A percentile compares a stretch with the other conserved stretches of the same genome.
Conservation (phyloP, 2,888 invertebrate genomes). For the Mythimna impura region DNA sequence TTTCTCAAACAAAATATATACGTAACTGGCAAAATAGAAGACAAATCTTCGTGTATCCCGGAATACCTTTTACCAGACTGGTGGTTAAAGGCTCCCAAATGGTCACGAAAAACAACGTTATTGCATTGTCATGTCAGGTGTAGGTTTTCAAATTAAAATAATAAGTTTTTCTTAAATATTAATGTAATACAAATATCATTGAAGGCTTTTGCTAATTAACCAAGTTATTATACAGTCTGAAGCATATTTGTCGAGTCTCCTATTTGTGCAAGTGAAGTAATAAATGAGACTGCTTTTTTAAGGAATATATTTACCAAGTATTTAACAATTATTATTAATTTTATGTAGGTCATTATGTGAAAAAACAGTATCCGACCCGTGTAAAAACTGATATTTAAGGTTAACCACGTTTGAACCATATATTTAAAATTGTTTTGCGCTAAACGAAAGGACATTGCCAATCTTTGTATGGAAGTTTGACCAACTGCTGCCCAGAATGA, state of each 20-base stretch:
- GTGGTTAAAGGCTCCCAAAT: background rate
- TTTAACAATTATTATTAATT: slow-evolving; percentile 23
- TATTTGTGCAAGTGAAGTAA: slow-evolving; percentile 38
- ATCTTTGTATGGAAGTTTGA: too few relatives aligned
- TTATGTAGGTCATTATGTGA: slow-evolving; percentile 11
- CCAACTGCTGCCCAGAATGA: too few relatives aligned
- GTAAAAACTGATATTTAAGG: background rate
- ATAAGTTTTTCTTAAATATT: background rate
- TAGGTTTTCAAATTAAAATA: slow-evolving; percentile 9
- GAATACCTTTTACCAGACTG: background rate
- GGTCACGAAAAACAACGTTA: background rate
- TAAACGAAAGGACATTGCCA: too few relatives aligned
- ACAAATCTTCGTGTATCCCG: background rate
- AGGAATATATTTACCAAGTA: slow-evolving; percentile 26
- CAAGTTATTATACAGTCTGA: background rate
- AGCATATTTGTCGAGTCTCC: slow-evolving; percentile 9
- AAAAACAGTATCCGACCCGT: background rate
- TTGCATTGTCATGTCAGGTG: background rate
- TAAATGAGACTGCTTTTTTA: slow-evolving; percentile 31
- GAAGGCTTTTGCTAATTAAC: background rate
- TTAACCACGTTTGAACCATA: background rate
- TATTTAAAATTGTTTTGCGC: too few relatives aligned
- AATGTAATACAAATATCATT: slow-evolving; percentile 12
- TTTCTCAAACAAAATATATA: background rate
- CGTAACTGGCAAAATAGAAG: background rate